These are phyloP conservation scores for Campodea augens DNA, from an alignment of 1,140 invertebrate species.

Conservation along the genomic window DNA sequence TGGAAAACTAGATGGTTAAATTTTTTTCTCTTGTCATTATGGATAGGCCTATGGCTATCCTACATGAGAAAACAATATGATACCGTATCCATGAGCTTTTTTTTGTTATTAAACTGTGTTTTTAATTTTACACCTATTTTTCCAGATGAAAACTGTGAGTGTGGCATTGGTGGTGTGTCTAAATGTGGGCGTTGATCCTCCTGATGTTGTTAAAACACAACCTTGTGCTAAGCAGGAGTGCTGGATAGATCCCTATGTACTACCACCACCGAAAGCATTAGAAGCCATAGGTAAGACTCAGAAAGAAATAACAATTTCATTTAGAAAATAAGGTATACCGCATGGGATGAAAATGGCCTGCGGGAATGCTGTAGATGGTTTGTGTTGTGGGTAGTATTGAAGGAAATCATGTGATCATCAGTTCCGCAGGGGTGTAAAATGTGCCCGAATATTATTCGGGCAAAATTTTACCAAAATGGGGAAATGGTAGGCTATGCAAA, in stretches of 20 bases:
- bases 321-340: no score
- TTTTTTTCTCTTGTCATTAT: conserved; percentile 5
- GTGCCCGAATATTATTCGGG: no score
- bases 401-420: no score
- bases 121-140: conserved; percentile 16
- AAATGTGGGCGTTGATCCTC: conserved; percentile 97
- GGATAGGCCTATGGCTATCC: neutral
- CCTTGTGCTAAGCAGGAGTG: conserved; percentile 90
- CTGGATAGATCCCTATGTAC: conserved; percentile 67
- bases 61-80: no score
- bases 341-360: no score
- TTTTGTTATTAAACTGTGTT: conserved; percentile 4
- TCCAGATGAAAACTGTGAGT: conserved; percentile 95
- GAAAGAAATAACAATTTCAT: neutral
- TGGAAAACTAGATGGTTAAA: conserved; percentile 1
- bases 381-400: no score
- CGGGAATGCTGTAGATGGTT: no score
- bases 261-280: no score
- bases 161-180: conserved; percentile 93
- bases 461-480: no score
- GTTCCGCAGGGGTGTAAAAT: no score
- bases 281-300: neutral
- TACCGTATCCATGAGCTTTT: conserved; percentile 2
- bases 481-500: no score
- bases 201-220: conserved; percentile 90